These are phyloP conservation scores for Potorous gilbertii DNA, from an alignment of 2,797 vertebrate species.

Conservation along the genomic window DNA sequence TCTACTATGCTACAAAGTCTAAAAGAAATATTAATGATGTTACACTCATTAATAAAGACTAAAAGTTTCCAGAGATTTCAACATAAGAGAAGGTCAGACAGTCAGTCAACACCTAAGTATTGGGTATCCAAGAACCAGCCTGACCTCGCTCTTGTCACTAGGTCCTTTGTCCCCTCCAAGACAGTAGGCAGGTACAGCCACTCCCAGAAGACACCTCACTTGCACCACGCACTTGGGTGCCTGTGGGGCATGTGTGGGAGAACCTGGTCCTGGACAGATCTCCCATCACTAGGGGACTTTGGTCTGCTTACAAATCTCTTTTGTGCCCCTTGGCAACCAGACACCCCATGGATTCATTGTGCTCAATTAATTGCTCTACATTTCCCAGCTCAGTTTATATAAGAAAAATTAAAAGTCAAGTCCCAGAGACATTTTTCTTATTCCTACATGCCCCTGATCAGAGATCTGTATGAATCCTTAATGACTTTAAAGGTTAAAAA, in stretches of 20 bases:
- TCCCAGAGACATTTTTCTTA: background rate
- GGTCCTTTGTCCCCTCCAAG: background rate
- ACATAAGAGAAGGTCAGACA: background rate
- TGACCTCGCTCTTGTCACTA: background rate
- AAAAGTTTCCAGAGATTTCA: background rate
- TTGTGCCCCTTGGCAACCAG: background rate
- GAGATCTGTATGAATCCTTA: background rate
- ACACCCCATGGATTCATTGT: background rate
- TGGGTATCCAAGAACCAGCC: background rate
- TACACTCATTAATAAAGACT: background rate
- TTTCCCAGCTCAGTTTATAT: background rate
- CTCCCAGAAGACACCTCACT: background rate
- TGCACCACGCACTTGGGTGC: background rate
- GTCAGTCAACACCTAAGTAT: background rate
- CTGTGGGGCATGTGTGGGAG: background rate
- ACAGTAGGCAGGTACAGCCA: background rate
- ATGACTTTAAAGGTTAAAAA: background rate
- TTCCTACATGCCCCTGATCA: background rate
- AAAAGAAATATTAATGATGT: background rate
- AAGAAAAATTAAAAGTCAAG: background rate
- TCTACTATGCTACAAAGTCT: background rate
- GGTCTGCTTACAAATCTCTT: background rate
- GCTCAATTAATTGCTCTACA: background rate
- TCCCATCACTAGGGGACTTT: background rate
- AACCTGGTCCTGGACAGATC: background rate